Evolutionary conservation across 2,797 vertebrate genomes (phyloP).

Genomic region (Oreonectes daqikongensis): DNA sequence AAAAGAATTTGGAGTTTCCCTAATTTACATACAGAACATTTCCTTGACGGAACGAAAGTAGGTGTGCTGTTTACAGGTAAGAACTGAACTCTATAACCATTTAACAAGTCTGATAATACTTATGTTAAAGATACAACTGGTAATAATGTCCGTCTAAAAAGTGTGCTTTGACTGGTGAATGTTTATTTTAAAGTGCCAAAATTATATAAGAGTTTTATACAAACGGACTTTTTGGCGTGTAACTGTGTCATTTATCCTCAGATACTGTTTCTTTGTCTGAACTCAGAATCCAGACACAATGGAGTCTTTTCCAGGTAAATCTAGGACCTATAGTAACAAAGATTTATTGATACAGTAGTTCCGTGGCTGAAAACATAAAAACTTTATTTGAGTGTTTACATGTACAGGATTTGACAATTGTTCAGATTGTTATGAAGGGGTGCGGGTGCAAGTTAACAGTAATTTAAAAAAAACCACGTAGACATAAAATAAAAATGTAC

Average conservation of each 20-base stretch:
- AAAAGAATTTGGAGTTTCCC: constrained; percentile 47
- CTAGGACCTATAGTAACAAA: background rate
- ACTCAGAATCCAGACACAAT: constrained; percentile 51
- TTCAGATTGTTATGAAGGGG: too few species aligned
- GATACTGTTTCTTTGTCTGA: background rate
- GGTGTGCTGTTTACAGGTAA: constrained; percentile 70
- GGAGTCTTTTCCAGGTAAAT: constrained; percentile 65
- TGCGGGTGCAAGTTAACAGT: too few species aligned
- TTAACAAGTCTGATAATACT: background rate
- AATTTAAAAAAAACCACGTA: too few species aligned
- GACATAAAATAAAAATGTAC: too few species aligned
- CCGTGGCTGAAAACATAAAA: background rate
- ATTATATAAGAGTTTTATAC: too few species aligned
- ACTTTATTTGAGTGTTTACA: background rate
- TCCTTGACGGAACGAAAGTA: constrained; percentile 32
- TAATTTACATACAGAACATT: constrained; percentile 47
- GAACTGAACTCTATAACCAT: constrained; percentile 42
- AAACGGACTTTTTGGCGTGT: background rate
- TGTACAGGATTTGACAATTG: too few species aligned
- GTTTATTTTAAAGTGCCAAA: background rate
- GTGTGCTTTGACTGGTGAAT: background rate
- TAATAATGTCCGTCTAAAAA: background rate
- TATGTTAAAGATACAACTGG: background rate
- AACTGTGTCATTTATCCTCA: background rate
- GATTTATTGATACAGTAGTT: background rate